Evolutionary conservation across 1,140 invertebrate species (phyloP), one percentile per base, ranked within the genome.

Genomic region (Plutomurus gul): DNA sequence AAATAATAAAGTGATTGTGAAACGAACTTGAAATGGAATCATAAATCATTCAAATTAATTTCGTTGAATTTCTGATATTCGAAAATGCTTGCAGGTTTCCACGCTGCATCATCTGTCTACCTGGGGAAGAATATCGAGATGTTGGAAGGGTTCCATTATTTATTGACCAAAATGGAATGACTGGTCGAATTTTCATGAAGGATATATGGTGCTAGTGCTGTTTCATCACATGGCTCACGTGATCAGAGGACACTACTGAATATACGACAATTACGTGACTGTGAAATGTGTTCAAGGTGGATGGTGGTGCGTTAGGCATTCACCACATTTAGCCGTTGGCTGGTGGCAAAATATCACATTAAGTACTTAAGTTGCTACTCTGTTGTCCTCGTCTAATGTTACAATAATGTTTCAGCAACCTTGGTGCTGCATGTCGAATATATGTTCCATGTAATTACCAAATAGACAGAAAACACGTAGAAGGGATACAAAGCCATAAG

Each of bases 301-400:
- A 33, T 65, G 3, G 13, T 27, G 43, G n/a, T 47, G 43, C 18
- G 16, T 16, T 65, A 13, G n/a, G 27, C 30, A 33, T 65, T 65
- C 30, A 65, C 56, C 56, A 16, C 56, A 65, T 65, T 65, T 65
- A 33, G 56, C 56, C 56, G 10, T 33, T 65, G 56, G 56, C 27
- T 65, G 22, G 22, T n/a, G n/a, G 13, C 27, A 65, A 65, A 65
- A 65, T 65, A 65, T 65, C 36, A 65, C 56, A 65, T 65, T 65
- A 65, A 65, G 25, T 65, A 65, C 56, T 65, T 33, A 65, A 65
- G 56, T 65, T 65, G 36, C 51, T 6, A 30, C 25, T n/a, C n/a
- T n/a, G 51, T 27, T 65, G 22, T 65, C 4, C 36, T 65, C 56
- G 25, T 27, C 56, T 65, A 65, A 65, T 65, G 56, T 65, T 65